A percentile compares a stretch with the other conserved stretches of the same genome.
These are phyloP conservation scores for Pedionomus torquatus DNA, from an alignment of 2,113 vertebrate species.

Conservation along the genomic window DNA sequence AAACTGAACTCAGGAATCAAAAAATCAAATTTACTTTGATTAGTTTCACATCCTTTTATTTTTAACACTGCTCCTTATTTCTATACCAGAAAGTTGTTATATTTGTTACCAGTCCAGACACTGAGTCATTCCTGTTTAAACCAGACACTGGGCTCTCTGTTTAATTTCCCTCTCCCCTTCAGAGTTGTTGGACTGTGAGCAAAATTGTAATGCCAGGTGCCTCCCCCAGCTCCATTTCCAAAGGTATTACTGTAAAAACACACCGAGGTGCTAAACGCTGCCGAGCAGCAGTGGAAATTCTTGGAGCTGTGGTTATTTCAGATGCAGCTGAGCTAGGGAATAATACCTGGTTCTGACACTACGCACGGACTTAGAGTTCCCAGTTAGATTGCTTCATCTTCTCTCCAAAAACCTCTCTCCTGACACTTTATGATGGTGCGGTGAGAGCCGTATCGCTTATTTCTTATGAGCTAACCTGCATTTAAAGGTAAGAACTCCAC, in stretches of 20 bases:
- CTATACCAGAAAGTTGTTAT: constrained; percentile 17
- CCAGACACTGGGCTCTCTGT: constrained; percentile 49
- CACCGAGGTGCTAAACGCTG: constrained; percentile 2
- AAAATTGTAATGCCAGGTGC: constrained; percentile 49
- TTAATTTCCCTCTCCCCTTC: constrained; percentile 39
- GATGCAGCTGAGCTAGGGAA: neutral
- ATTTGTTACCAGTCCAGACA: constrained; percentile 55
- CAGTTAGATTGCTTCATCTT: neutral
- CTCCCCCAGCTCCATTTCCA: neutral
- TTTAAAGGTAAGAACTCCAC: neutral
- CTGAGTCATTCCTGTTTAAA: constrained; percentile 45
- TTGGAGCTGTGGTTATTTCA: neutral
- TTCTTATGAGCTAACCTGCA: neutral
- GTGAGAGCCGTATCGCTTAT: neutral
- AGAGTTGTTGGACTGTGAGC: constrained; percentile 10
- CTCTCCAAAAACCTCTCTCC: neutral
- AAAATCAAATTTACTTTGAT: neutral
- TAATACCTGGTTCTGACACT: neutral
- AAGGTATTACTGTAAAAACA: constrained; percentile 48
- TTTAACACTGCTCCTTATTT: constrained; percentile 21
- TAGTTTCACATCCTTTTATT: neutral
- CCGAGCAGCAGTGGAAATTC: neutral
- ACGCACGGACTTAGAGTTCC: neutral
- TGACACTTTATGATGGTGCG: neutral
- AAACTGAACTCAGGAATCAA: neutral